These are phyloP conservation scores for Hesperia comma DNA, from an alignment of 2,888 invertebrate genomes.

Conservation along the genomic window DNA sequence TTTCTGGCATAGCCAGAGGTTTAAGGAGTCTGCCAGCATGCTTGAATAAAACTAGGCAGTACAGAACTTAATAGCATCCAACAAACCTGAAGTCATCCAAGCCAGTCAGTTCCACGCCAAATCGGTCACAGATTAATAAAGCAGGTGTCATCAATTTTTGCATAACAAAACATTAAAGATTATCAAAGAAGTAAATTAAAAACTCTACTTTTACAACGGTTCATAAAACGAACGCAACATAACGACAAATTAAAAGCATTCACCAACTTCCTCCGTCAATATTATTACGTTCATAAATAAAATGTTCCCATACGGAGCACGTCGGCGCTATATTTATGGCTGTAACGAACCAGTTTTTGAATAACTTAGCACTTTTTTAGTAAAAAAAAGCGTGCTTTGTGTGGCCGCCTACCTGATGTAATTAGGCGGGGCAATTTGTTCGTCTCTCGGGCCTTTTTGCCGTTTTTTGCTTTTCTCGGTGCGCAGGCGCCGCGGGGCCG, in stretches of 20 bases:
- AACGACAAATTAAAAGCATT: slow-evolving; percentile 9
- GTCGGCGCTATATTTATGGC: slow-evolving; percentile 39
- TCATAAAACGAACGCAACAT: not conserved
- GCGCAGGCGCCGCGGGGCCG: slow-evolving; percentile 43
- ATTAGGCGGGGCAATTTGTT: slow-evolving; percentile 53
- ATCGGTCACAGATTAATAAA: too few species aligned
- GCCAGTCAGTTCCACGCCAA: too few species aligned
- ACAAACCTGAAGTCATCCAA: too few species aligned
- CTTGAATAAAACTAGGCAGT: too few species aligned
- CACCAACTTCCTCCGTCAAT: slow-evolving; percentile 22
- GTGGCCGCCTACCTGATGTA: slow-evolving; percentile 53
- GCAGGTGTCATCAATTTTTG: too few species aligned
- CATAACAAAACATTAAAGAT: too few species aligned
- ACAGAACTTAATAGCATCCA: too few species aligned
- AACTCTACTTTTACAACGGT: not conserved
- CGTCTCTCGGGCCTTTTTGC: slow-evolving; percentile 42
- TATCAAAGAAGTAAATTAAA: too few species aligned
- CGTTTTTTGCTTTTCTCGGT: slow-evolving; percentile 39
- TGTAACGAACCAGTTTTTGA: slow-evolving; percentile 46
- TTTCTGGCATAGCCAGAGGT: too few species aligned
- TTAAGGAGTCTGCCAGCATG: too few species aligned
- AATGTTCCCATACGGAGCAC: slow-evolving; percentile 17
- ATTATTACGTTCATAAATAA: slow-evolving; percentile 28
- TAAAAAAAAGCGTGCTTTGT: slow-evolving; percentile 50
- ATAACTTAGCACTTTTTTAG: slow-evolving; percentile 52